Base-by-base conservation (phyloP, 2,113 vertebrate species). In the Sceloporus tristichus region DNA sequence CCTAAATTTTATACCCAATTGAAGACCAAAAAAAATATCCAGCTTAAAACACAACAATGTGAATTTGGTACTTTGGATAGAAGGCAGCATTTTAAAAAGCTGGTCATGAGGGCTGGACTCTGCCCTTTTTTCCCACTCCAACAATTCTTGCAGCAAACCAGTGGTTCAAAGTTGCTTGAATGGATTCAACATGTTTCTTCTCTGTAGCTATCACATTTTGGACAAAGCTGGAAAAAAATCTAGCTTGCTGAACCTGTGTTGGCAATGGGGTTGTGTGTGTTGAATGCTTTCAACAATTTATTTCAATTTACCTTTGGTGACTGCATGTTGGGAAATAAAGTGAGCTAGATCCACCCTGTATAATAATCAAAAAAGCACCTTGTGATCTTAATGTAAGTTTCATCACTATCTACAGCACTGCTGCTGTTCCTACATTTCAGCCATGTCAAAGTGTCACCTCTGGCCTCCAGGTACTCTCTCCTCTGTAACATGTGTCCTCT, bases 401-500 rank as follows among this genome's bases (percentile, higher is more conserved):
- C 79, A 77, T 34, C 38, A 38, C 85, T 71, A 54, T 71, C 59
- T 38, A 0, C 16, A 74, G 53, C 78, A 19, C 27, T 82, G n/a
- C 34, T 71, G 9, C 29, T 88, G 82, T 73, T 23, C 59, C 88
- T 62, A 0, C 40, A 79, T 86, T 90, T 79, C 86, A 91, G 29
- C 76, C 73, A 40, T n/a, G 4, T 19, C 25, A 66, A 79, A 87
- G 73, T 56, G 0, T 71, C 74, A 23, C 7, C 59, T 85, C 18
- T 53, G 19, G 77, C 86, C 77, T 13, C 53, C 25, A 29, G 23
- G 65, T 13, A 66, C 65, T 78, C 87, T 82, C 59, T 91, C 91
- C 34, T 91, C 90, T 96, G 79, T 68, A 91, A 91, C 81, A 82
- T 86, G 88, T 92, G 94, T 94, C 65, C 40, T 48, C 40, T 76